phyloP scores from a whole-genome alignment of 2,888 invertebrate species.

The Ditula angustiorana region DNA sequence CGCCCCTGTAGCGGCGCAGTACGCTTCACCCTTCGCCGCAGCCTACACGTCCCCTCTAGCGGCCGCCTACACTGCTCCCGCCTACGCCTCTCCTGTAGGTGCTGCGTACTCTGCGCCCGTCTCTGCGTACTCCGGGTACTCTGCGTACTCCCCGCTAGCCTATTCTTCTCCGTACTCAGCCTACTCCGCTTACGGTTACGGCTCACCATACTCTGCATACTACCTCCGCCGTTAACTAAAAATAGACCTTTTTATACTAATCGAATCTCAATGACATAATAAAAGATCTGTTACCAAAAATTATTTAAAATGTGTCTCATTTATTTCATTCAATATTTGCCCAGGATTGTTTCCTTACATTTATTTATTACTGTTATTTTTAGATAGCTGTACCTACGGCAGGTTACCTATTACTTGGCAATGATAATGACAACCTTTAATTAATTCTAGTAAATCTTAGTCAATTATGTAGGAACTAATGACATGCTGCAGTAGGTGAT shows the following conservation, averaged over 20 bases:
- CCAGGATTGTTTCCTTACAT: too few relatives aligned
- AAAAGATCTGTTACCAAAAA: slow-evolving; percentile 6
- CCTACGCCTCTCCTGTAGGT: slow-evolving; percentile 47
- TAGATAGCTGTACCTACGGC: too few relatives aligned
- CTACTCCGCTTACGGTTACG: slow-evolving; percentile 52
- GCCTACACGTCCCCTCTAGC: slow-evolving; percentile 2
- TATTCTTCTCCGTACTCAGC: slow-evolving; percentile 52
- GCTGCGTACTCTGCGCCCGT: slow-evolving; percentile 47
- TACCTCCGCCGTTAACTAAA: slow-evolving; percentile 45
- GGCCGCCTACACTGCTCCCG: slow-evolving; percentile 38
- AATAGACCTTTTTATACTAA: neutral
- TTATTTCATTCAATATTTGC: too few relatives aligned
- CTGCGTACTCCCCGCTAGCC: slow-evolving; percentile 66
- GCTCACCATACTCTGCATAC: slow-evolving; percentile 39
- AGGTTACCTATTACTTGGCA: too few relatives aligned
- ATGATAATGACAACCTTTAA: too few relatives aligned
- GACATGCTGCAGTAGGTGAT: too few relatives aligned
- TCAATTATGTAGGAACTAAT: too few relatives aligned
- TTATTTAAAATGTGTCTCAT: neutral
- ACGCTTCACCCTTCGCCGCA: slow-evolving; percentile 47
- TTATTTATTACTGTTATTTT: too few relatives aligned
- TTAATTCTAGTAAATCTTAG: too few relatives aligned
- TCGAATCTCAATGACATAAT: slow-evolving; percentile 8
- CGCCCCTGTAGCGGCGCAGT: slow-evolving; percentile 36
- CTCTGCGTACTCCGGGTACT: slow-evolving; percentile 67